A percentile compares a stretch with the other conserved stretches of the same genome.
Conservation (phyloP, 2,113 vertebrate genomes). For the Carettochelys insculpta region DNA sequence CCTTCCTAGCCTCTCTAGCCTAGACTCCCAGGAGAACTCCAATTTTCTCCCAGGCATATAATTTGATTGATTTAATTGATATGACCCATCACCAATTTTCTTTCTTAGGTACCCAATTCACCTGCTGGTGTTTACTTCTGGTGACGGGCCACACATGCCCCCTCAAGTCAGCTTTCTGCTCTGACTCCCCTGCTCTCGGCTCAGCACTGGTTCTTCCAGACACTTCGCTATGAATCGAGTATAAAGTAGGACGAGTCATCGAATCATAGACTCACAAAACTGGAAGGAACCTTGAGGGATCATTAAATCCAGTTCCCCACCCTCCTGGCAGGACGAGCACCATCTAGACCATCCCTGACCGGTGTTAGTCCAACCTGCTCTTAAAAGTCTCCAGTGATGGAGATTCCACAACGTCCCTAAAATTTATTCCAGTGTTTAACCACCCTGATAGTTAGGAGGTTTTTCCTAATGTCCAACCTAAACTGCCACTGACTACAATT, state of each 20-base stretch:
- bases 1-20: background rate
- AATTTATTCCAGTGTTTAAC: too few relatives aligned
- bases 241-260: background rate
- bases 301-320: too few relatives aligned
- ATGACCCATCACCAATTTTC: background rate
- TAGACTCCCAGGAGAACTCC: background rate
- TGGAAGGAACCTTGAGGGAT: too few relatives aligned
- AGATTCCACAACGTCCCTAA: too few relatives aligned
- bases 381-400: too few relatives aligned
- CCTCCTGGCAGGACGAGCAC: too few relatives aligned
- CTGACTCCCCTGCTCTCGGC: background rate
- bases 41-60: background rate
- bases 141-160: background rate
- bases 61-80: rapidly evolving
- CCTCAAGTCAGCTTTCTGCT: background rate
- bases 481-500: too few relatives aligned
- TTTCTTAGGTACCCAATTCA: background rate
- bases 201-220: background rate
- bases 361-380: too few relatives aligned
- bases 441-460: too few relatives aligned
- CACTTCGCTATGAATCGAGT: background rate
- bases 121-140: constrained; percentile 26
- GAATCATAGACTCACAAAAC: too few relatives aligned
- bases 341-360: too few relatives aligned
- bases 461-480: too few relatives aligned